Evolutionary conservation across 1,140 invertebrate genomes (phyloP), one percentile per base, ranked within the genome.

Genomic region (Leptinotarsa defecta): DNA sequence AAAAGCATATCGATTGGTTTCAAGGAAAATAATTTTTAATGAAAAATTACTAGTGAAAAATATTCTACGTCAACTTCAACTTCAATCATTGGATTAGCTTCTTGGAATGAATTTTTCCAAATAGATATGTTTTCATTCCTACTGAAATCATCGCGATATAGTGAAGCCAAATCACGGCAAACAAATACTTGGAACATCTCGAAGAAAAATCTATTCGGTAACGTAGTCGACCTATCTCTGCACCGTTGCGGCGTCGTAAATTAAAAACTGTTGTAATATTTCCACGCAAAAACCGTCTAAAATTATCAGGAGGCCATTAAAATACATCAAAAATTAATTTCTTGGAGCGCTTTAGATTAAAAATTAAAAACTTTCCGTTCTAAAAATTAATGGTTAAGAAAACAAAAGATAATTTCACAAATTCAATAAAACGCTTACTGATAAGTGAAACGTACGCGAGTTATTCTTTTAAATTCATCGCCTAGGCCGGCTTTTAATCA

Each of bases 361-460:
- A 83, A 83, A 82, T 83, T 83, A 83, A 83, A 73, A 83, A 82
- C 77, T 83, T 81, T 79, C 81, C 80, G 80, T 80, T 80, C 78
- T 80, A 82, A 82, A 83, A 82, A 82, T 83, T 82, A 83, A 83
- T 83, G 82, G 82, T 77, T 83, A 81, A 83, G 82, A 83, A 83
- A 83, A 83, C 82, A 83, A 78, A 78, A 83, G 82, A 83, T 83
- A 83, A 83, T 83, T 83, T 75, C 76, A 75, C 76, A 81, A 83
- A 82, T 83, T 82, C 82, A 81, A 83, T 83, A 81, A 80, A 78
- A 80, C 77, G 76, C 73, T 78, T 77, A 76, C 76, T 79, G 78
- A 83, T 83, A 83, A 77, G 78, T 79, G 76, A 22, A 27, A 67
- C 63, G 73, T 48, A 77, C 64, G 72, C 43, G 63, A 61, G 74